These are phyloP conservation scores for Nettapus auritus DNA, from an alignment of 2,113 vertebrate genomes.

Conservation along the genomic window DNA sequence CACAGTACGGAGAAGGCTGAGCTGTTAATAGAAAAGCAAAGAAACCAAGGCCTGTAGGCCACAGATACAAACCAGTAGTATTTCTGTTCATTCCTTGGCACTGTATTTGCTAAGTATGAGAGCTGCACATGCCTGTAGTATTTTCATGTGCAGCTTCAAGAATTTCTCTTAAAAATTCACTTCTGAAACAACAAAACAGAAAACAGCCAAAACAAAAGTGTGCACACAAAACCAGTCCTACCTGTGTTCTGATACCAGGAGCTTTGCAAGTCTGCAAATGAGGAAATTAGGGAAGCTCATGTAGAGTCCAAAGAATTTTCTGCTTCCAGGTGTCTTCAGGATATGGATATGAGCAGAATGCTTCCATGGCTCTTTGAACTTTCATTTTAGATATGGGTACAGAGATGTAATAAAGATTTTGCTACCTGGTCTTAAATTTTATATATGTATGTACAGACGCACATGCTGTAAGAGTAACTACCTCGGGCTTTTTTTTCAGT, in stretches of 20 bases:
- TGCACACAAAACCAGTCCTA: background rate
- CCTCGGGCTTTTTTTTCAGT: background rate
- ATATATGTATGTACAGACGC: too few relatives aligned
- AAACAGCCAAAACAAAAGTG: background rate
- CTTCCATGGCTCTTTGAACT: accelerated
- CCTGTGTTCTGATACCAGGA: background rate
- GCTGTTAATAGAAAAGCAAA: background rate
- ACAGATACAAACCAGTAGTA: background rate
- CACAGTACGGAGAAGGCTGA: background rate
- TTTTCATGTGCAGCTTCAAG: background rate
- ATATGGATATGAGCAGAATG: background rate
- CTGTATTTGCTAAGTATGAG: accelerated
- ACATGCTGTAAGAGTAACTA: too few relatives aligned
- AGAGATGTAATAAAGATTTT: background rate
- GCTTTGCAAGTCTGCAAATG: background rate
- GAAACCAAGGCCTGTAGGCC: background rate
- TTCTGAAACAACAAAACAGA: background rate
- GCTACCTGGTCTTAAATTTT: background rate
- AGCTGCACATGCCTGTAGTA: accelerated
- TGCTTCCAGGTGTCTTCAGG: background rate
- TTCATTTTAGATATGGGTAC: background rate
- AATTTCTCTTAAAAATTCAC: background rate
- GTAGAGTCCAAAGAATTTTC: background rate
- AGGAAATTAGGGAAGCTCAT: background rate
- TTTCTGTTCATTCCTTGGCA: background rate